Base-by-base conservation (phyloP, 2,888 invertebrate genomes). In the Ptilodon capucinus region DNA sequence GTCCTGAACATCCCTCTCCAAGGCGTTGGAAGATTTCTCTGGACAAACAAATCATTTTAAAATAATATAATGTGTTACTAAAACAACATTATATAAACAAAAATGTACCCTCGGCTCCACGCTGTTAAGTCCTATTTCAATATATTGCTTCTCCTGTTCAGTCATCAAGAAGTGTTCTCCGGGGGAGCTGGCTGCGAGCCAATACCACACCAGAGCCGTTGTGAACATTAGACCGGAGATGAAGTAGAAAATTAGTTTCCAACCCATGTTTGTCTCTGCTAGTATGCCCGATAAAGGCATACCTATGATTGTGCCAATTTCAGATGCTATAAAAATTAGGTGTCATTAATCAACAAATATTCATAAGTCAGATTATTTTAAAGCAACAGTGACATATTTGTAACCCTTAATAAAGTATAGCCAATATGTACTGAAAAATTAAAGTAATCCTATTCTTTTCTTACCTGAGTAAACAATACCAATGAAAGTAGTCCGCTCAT, bases 211-310 rank as follows among this genome's bases (percentile, higher is more conserved):
- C 0, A 86, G 60, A 0, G 92, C 81, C 75, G 93, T 93, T 0
- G 90, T 0, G n/a, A 94, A 78, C 46, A 93, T 91, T 0, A 92
- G 64, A 0, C 76, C 85, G 0, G 93, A 93, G 34, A 93, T 92
- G 0, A 90, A 71, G 68, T 95, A 95, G 74, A 95, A 95, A 16
- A 94, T 93, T 46, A 93, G 91, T 28, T 94, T 93, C 95, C 95
- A 95, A 1, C 95, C 95, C 32, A 91, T 67, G 0, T 54, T 67
- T 0, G 88, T 86, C 1, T 83, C 92, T 0, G 94, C 93, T 3
- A 96, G 79, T 0, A 91, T 42, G 0, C 95, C 96, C 1, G 94
- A 93, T 32, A 94, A 76, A 0, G 94, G 93, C 86, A 95, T 87
- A 0, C 94, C 92, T 16, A 95, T 76, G 0, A 95, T 94, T 0